Evolutionary conservation across 2,113 vertebrate species (phyloP), one percentile per base, ranked within the genome.

Genomic region (Urocolius indicus): DNA sequence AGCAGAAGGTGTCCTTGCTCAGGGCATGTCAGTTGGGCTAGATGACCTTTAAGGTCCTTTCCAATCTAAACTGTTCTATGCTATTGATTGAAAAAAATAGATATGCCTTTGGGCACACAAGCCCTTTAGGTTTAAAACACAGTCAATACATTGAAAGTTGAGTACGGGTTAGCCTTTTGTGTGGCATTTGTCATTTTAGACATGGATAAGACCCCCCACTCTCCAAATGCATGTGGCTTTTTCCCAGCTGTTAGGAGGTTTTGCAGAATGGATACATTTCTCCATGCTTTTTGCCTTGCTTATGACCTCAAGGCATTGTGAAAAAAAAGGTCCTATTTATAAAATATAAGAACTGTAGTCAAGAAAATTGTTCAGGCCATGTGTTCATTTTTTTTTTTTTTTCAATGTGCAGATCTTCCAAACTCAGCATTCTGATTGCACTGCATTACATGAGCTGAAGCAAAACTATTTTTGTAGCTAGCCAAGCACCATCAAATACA

Each of bases 101-200:
- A 8, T 5, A 3, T 29, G 34, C 34, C 72, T 68, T 34, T 34
- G 30, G n/a, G 32, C 32, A 27, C 48, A 51, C 0, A 18, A 73
- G 4, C 30, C 41, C 16, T 54, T 59, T 61, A 32, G 22, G 26
- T 57, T 38, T 55, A 52, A 78, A 81, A 82, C 1, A 8, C 11
- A 41, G 18, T 5, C 0, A 1, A 58, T 26, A 76, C 48, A 38
- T 5, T 38, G 23, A 58, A 51, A 72, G 16, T 13, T 0, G 3
- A 43, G 8, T 22, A 34, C 6, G n/a, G 13, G 4, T 81, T 34
- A 81, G 24, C 58, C 75, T 51, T 66, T 72, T 36, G 11, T 24
- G 22, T 52, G 29, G 72, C 38, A 72, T 11, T 13, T 36, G 34
- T 20, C 43, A 22, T 22, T 51, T 7, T 41, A 22, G 48, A 74